Evolutionary conservation across 1,140 invertebrate species (phyloP), one percentile per base, ranked within the genome.

Genomic region (Himalopsyche phryganea): DNA sequence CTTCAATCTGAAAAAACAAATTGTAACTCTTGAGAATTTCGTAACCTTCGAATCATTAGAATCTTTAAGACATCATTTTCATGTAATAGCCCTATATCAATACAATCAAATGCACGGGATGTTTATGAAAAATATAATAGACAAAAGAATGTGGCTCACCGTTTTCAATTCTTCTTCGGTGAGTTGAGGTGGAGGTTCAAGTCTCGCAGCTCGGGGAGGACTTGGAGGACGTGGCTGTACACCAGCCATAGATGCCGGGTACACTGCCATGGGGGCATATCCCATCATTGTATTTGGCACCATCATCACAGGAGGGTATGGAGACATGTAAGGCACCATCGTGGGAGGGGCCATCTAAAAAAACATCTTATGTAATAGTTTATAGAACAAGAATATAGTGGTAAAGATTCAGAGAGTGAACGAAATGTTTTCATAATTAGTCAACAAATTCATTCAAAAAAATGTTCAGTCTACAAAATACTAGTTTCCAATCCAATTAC

Each of bases 161-260:
- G 89, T 88, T 78, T 89, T 87, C 13, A 92, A 75, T 70, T 93
- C 90, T 48, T 85, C 82, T 65, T 88, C 85, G 45, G 84, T 86
- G 59, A 83, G 74, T 47, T 73, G 68, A 23, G 72, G 68, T 56
- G 70, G 77, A 20, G 58, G 69, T 41, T 55, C 19, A 63, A 65
- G 45, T 58, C 65, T 38, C 62, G 67, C 28, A 65, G 65, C 40
- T 59, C 65, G 18, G 60, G 65, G 38, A 62, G 57, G 50, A 66
- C 65, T 10, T 63, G 57, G 45, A 66, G 67, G 13, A 40, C 51
- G 51, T 50, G 48, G 59, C 49, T 54, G 50, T 49, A 66, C 48
- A 36, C 45, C 48, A 23, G 47, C 33, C 54, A 60, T 47, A 66
- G 72, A 71, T 50, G 72, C 71, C 53, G 75, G 63, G 74, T 81